Evolutionary conservation across 2,797 vertebrate genomes (phyloP), one percentile per base, ranked within the genome.

Genomic region (Acanthopagrus latus): DNA sequence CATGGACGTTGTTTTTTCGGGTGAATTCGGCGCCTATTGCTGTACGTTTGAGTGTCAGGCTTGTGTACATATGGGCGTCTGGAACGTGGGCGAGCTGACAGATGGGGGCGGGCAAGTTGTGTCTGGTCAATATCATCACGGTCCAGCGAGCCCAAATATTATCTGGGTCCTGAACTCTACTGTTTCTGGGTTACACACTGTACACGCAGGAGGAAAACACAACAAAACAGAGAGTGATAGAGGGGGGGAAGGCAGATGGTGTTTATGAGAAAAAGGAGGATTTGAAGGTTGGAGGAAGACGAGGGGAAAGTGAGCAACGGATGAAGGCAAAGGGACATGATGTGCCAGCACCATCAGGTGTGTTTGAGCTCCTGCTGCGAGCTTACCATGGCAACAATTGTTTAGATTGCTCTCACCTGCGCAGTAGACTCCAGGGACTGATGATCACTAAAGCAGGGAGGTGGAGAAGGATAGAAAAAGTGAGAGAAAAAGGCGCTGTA

Each of bases 101-200:
- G 91, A 91, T 91, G 90, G 93, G 78, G 74, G 62, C 2, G 67
- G 67, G 64, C 27, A 60, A 76, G 73, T 81, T 77, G 80, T 81
- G 90, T 91, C 88, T 91, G 88, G 86, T 91, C 88, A 86, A 89
- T 91, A 84, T 84, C 66, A 58, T 91, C 85, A 91, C 63, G 86
- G 91, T 72, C 85, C 91, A 92, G 41, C 7, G 83, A 85, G 44
- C 84, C 64, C 81, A 83, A 76, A 90, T 83, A 87, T 87, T 47
- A 87, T 77, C 78, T 33, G 50, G 68, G 76, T 63, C 71, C 62
- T 78, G 76, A 76, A 44, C 73, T 75, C 57, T 63, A 16, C 3
- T 62, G 73, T 87, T 51, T 81, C 56, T 78, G 75, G 57, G 84
- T 82, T 80, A 78, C 43, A 72, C 38, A 64, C 48, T 72, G 48